Percentiles rank a stretch among this genome's conserved stretches.
Evolutionary conservation across 2,113 vertebrate species (phyloP).

Genomic region (Todiramphus saurophagus): DNA sequence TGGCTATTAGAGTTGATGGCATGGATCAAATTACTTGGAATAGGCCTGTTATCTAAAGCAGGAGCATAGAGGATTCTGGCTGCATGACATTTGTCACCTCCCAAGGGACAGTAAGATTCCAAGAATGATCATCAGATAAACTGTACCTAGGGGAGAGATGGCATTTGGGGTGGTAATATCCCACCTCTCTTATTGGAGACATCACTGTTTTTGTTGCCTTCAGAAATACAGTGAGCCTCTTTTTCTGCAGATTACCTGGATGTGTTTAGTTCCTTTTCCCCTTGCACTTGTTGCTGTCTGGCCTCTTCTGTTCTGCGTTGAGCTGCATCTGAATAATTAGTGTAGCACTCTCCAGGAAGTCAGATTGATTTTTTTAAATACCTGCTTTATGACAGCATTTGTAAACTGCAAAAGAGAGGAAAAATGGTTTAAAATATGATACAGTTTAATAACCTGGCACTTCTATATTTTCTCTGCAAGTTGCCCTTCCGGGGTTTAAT

Average conservation of each 20-base stretch:
- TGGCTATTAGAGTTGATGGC: neutral
- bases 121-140: neutral
- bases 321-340: slow-evolving; percentile 30
- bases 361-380: slow-evolving; percentile 24
- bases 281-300: neutral
- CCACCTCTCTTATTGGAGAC: neutral
- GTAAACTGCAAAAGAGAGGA: neutral
- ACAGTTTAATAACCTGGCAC: neutral
- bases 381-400: neutral
- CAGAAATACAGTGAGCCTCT: neutral
- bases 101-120: neutral
- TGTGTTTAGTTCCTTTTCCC: neutral
- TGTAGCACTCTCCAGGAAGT: neutral
- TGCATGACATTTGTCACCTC: neutral
- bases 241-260: neutral
- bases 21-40: neutral
- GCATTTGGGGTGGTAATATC: neutral
- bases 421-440: neutral
- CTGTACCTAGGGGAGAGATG: neutral
- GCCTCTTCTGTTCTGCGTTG: neutral
- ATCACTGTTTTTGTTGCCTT: neutral
- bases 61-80: neutral
- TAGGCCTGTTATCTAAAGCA: neutral
- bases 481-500: neutral
- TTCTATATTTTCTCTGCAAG: neutral